Evolutionary conservation across 2,888 invertebrate species (phyloP).

Genomic region (Branchipolynoe longqiensis): DNA sequence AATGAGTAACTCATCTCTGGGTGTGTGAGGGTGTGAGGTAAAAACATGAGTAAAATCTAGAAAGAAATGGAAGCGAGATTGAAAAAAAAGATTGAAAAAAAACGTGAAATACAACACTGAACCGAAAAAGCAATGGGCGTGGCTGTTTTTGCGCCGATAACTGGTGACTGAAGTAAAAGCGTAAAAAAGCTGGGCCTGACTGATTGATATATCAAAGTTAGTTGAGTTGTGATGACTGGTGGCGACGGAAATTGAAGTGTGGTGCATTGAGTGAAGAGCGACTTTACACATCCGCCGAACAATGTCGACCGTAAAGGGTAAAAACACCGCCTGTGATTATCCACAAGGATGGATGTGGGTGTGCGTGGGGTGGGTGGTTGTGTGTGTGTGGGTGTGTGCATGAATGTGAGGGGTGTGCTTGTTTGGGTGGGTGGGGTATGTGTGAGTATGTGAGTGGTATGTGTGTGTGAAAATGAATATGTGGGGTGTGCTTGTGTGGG

Average conservation of each 20-base stretch:
- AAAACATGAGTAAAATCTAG: no score
- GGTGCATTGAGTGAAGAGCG: background rate
- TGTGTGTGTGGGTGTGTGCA: background rate
- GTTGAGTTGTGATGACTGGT: background rate
- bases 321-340: background rate
- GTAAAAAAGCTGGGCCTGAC: background rate
- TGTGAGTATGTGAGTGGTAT: background rate
- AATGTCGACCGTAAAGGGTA: background rate
- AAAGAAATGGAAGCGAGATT: no score
- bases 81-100: no score
- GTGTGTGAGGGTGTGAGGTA: no score
- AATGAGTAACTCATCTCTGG: no score
- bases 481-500: no score
- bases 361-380: background rate
- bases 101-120: no score
- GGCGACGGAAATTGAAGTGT: slow-evolving; percentile 39
- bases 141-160: background rate
- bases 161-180: background rate
- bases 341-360: background rate
- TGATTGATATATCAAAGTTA: slow-evolving; percentile 19
- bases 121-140: background rate
- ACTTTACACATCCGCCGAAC: background rate
- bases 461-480: background rate
- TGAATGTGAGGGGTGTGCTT: background rate
- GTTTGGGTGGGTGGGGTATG: no score